phyloP scores from a whole-genome alignment of 2,113 vertebrate species.

The Otis tarda region DNA sequence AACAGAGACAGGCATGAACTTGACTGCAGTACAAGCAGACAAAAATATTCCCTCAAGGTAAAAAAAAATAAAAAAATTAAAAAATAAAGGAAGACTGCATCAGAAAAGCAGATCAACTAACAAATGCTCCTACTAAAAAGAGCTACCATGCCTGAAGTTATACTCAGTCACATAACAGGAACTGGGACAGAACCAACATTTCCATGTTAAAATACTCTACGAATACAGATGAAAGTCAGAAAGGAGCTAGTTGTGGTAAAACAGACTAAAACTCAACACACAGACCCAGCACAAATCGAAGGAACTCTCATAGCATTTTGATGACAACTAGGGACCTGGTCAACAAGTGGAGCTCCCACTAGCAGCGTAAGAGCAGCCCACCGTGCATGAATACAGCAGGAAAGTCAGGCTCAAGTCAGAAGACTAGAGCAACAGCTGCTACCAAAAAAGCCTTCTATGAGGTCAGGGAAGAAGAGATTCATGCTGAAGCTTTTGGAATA shows the following conservation, averaged over 20 bases:
- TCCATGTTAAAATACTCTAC: background rate
- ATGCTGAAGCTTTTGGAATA: background rate
- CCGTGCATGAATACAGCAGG: background rate
- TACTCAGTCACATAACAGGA: background rate
- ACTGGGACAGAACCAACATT: background rate
- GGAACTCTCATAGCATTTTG: background rate
- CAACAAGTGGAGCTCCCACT: background rate
- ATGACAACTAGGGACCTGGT: background rate
- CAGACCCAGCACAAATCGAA: background rate
- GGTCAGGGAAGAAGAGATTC: background rate
- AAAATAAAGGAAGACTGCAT: background rate
- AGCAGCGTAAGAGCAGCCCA: background rate
- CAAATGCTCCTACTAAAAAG: background rate
- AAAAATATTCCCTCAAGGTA: background rate
- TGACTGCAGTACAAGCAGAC: background rate
- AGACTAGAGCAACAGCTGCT: background rate
- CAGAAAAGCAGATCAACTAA: background rate
- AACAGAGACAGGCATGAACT: background rate
- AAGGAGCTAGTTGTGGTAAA: background rate
- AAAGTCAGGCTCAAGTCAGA: background rate
- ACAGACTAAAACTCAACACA: background rate
- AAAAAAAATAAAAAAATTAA: background rate
- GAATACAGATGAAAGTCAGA: background rate
- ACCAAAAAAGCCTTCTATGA: background rate
- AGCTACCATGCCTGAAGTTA: background rate